These are phyloP conservation scores for Diachrysia chrysitis DNA, from an alignment of 2,888 invertebrate genomes.

Conservation along the genomic window DNA sequence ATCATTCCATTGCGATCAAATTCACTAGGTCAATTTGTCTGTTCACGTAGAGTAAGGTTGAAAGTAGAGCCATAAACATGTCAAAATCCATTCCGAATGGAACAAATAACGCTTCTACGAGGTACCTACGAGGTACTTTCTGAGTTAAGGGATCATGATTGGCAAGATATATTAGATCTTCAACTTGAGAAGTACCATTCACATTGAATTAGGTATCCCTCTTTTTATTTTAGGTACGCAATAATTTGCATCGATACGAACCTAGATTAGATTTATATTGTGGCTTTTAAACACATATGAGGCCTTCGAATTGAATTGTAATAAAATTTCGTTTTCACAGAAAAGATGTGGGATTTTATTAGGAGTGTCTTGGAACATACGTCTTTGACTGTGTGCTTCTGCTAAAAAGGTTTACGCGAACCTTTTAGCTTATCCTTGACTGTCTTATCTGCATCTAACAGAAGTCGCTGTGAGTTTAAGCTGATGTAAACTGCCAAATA, in stretches of 20 bases:
- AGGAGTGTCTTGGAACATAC: background rate
- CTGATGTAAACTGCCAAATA: background rate
- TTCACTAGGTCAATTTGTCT: conserved; percentile 8
- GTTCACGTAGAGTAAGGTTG: background rate
- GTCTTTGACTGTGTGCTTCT: background rate
- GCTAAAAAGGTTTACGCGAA: background rate
- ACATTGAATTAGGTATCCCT: conserved; percentile 16
- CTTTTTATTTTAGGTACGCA: conserved; percentile 11
- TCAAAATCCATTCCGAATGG: conserved; percentile 34
- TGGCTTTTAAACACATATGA: conserved; percentile 22
- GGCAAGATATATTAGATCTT: conserved; percentile 31
- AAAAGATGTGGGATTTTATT: background rate
- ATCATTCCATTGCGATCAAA: background rate
- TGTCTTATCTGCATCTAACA: background rate
- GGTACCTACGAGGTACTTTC: conserved; percentile 28
- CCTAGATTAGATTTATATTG: conserved; percentile 16
- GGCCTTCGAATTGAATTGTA: conserved; percentile 36
- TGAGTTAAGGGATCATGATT: conserved; percentile 23
- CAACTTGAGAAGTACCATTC: conserved; percentile 15
- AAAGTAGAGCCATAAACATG: conserved; percentile 40
- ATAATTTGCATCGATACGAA: conserved; percentile 15
- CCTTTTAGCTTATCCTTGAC: background rate
- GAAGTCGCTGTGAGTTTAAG: background rate
- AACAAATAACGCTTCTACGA: conserved; percentile 18
- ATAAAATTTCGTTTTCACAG: conserved; percentile 17